Conservation (phyloP, 92 coral and sea anemone genomes). For the Muricea muricata region DNA sequence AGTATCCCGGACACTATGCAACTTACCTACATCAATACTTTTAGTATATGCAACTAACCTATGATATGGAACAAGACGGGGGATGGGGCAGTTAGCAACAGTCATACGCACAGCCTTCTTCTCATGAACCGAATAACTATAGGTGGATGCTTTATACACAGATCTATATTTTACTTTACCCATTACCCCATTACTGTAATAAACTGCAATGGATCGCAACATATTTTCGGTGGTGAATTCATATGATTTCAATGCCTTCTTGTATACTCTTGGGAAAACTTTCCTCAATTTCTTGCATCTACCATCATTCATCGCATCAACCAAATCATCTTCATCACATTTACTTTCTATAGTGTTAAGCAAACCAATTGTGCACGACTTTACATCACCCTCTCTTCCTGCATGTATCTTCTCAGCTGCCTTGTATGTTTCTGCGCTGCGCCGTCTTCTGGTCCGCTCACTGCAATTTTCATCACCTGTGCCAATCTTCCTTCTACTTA, state of each 20-base stretch:
- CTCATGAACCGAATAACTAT: background rate
- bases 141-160: background rate
- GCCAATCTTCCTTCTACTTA: background rate
- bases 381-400: background rate
- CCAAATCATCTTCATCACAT: background rate
- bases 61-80: slow-evolving; percentile 53
- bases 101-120: slow-evolving; percentile 28
- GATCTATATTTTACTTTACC: slow-evolving; percentile 26
- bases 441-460: slow-evolving; percentile 18
- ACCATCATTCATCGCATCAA: background rate
- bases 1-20: slow-evolving; percentile 44
- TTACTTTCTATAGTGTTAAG: background rate
- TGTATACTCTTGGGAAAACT: slow-evolving; percentile 24
- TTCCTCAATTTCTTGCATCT: slow-evolving; percentile 8
- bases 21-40: slow-evolving; percentile 42
- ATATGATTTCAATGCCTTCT: background rate
- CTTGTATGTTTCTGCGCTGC: slow-evolving; percentile 16
- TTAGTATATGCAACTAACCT: slow-evolving; percentile 49
- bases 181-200: slow-evolving; percentile 28
- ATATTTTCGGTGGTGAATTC: slow-evolving; percentile 17
- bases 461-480: background rate
- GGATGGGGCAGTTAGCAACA: slow-evolving; percentile 38
- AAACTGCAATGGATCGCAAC: slow-evolving; percentile 26
- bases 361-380: background rate
- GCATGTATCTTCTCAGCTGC: slow-evolving; percentile 29